Evolutionary conservation across 2,888 invertebrate species (phyloP), one percentile per base, ranked within the genome.

Genomic region (Antitype chi): DNA sequence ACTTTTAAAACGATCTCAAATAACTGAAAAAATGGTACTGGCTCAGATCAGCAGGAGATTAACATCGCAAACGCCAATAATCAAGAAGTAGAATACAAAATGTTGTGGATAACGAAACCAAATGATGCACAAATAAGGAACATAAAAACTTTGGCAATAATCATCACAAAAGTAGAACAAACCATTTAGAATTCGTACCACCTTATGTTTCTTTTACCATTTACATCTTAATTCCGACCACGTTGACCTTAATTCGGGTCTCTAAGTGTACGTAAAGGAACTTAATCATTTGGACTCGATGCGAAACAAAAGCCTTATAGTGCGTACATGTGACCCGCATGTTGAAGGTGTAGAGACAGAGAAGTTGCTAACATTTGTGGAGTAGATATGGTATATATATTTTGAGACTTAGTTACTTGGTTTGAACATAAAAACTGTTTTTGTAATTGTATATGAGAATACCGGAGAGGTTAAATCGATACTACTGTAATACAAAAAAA

Each of bases 261-360:
- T 68, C 38, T 13, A 62, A 32, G 43, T 47, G 55, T 62, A 63
- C 53, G 67, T 60, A 68, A 55, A 76, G 43, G 57, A 69, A 68
- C 70, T 69, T 38, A 57, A 69, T 74, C 70, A 85, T 74, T 66
- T 69, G 70, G 53, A 64, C 57, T 78, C 20, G 32, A 82, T 53
- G 68, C 11, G 59, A 67, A 82, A 77, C 59, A 82, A 85, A 78
- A 84, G 82, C 76, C 55, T 64, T 71, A 53, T n/a, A 25, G 55
- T 73, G 32, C 70, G 23, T 32, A 28, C 59, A 78, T 77, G 83
- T 85, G 82, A 77, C 53, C 28, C 20, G 83, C 67, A 82, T 83
- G 49, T n/a, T 63, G 47, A 73, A 67, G 78, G 68, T 28, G 64
- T 7, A 53, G 23, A 13, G 1, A 11, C 62, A n/a, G 4, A 1